Percentiles rank a stretch among this genome's conserved stretches.
Evolutionary conservation across 2,113 vertebrate genomes (phyloP).

Genomic region (Syngnathus floridae): DNA sequence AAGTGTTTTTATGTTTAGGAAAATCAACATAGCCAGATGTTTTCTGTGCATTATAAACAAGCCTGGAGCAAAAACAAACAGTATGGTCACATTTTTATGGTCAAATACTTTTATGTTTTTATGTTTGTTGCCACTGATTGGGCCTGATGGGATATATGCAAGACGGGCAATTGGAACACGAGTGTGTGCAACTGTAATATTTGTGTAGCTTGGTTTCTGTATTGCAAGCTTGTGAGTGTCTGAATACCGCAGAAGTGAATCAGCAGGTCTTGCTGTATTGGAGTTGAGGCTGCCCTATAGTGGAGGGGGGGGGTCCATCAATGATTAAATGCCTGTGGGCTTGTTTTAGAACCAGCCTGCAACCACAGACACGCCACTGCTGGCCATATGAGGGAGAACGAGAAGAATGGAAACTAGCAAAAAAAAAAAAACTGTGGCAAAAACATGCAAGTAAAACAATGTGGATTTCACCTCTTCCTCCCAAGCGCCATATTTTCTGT

Average conservation of each 20-base stretch:
- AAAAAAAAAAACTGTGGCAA: conserved; percentile 27
- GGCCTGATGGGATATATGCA: conserved; percentile 36
- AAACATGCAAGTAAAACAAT: conserved; percentile 11
- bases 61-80: conserved; percentile 41
- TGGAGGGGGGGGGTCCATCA: conserved; percentile 41
- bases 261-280: conserved; percentile 61
- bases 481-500: conserved; percentile 8
- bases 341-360: conserved; percentile 54
- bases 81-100: conserved; percentile 39
- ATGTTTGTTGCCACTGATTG: conserved; percentile 44
- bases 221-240: conserved; percentile 5
- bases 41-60: conserved; percentile 31
- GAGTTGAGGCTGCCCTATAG: conserved; percentile 52
- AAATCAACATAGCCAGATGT: conserved; percentile 41
- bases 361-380: conserved; percentile 50
- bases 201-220: conserved; percentile 17
- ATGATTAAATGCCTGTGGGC: conserved; percentile 67
- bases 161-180: conserved; percentile 29
- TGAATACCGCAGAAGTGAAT: conserved; percentile 58
- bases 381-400: conserved; percentile 17
- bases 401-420: conserved; percentile 22
- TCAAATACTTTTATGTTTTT: conserved; percentile 52
- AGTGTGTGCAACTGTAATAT: conserved; percentile 12
- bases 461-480: conserved; percentile 19
- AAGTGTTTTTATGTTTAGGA: conserved; percentile 35